Base-by-base conservation (phyloP, 1,140 invertebrate genomes). In the Brachystomella parvula region DNA sequence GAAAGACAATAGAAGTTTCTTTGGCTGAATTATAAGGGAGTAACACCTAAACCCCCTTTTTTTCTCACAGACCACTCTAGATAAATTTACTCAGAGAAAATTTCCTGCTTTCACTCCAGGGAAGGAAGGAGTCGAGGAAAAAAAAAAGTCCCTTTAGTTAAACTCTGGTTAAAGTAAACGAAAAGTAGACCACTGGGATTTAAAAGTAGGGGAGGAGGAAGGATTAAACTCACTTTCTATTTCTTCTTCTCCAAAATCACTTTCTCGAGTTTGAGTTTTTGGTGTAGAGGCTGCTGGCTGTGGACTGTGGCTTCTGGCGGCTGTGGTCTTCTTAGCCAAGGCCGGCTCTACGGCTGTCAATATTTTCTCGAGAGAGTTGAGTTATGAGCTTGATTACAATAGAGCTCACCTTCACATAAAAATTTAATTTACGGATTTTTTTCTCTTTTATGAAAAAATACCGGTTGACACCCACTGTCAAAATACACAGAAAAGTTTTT, bases 171-270 rank as follows among this genome's bases (percentile, higher is more conserved):
- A 15, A 53, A 26, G 49, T 15, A 53, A 24, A 24, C 21, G 12
- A 53, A n/a, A 53, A 53, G 49, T 53, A 24, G 49, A 53, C 49
- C 49, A 53, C 6, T 15, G 49, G 49, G 49, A 53, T 6, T 9
- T 15, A 15, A 53, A 53, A 53, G 9, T 15, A 53, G 6, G 12
- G 24, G 19, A 39, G 35, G 6, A 39, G 19, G 19, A 39, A 9
- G 19, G 35, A 39, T 39, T 39, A 19, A 9, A 39, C 35, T 39
- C 6, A 39, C 6, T 9, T 39, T 39, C 35, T 19, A 6, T 19
- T 39, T 39, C 6, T 39, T 6, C 35, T 39, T 9, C 35, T 9
- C 35, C 6, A 39, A 39, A 39, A 39, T 9, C 35, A 19, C 35
- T 9, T 6, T 39, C 6, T 6, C 6, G 35, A 39, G 35, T 39